Conservation (phyloP, 2,113 vertebrate species). For the Stigmatopora argus region DNA sequence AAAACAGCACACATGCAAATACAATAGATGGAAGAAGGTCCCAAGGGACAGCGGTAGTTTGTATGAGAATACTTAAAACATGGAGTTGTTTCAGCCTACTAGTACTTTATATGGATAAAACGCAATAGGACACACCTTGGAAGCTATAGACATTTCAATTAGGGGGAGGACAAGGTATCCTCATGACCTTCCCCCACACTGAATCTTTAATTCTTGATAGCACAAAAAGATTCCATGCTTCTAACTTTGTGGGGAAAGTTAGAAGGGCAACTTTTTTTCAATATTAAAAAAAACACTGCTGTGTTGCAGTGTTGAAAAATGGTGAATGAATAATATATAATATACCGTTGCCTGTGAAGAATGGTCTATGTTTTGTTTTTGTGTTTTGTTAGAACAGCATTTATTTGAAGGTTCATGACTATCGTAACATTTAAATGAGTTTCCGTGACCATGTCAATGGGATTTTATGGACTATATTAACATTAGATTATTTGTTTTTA, state of each 20-base stretch:
- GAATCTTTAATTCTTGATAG: background rate
- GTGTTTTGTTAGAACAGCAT: no score
- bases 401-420: no score
- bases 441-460: no score
- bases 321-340: no score
- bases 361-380: no score
- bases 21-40: constrained; percentile 24
- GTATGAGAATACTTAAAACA: constrained; percentile 54
- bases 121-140: background rate
- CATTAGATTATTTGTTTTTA: no score
- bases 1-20: constrained; percentile 48
- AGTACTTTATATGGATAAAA: background rate
- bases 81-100: constrained; percentile 33
- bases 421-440: no score
- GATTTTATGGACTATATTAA: no score
- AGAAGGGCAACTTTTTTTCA: no score
- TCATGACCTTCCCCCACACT: background rate
- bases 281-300: no score
- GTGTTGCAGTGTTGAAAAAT: no score
- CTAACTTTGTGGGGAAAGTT: background rate
- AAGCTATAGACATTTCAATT: background rate
- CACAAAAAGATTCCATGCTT: background rate
- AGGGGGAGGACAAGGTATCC: background rate
- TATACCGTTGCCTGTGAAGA: no score
- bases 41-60: constrained; percentile 47